Conservation (phyloP, 23 tunicate species). For the Phallusia fumigata region DNA sequence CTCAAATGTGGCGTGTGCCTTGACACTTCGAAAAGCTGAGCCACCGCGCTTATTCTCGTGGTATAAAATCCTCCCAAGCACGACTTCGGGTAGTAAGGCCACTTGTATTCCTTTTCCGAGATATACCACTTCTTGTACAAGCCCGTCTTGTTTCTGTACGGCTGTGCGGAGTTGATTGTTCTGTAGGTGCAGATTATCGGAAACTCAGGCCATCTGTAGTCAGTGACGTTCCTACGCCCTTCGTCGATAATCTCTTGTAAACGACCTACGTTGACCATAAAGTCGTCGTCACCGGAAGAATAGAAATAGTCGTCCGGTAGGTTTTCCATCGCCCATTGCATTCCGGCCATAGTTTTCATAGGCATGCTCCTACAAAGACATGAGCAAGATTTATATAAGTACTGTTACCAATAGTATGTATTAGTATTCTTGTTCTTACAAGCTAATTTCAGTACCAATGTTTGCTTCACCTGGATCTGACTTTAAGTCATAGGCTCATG, state of each 20-base stretch:
- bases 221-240: not conserved
- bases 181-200: slow-evolving; percentile 12
- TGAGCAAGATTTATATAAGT: too few relatives aligned
- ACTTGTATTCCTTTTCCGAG: not conserved
- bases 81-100: slow-evolving; percentile 13
- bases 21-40: not conserved
- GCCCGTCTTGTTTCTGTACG: slow-evolving; percentile 5
- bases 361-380: slow-evolving; percentile 11
- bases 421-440: too few relatives aligned
- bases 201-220: slow-evolving; percentile 5
- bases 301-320: not conserved
- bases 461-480: too few relatives aligned
- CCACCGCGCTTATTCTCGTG: not conserved
- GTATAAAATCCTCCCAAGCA: slow-evolving; percentile 14
- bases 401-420: too few relatives aligned
- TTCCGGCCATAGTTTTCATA: slow-evolving; percentile 7
- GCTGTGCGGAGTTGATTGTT: not conserved
- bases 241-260: not conserved
- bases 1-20: not conserved
- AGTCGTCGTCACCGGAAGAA: slow-evolving; percentile 20
- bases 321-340: slow-evolving; percentile 13
- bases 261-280: not conserved
- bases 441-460: too few relatives aligned
- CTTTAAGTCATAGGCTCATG: too few relatives aligned
- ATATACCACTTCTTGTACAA: slow-evolving; percentile 6